Base-by-base conservation (phyloP, 2,797 vertebrate genomes). In the Propithecus deckenii region DNA sequence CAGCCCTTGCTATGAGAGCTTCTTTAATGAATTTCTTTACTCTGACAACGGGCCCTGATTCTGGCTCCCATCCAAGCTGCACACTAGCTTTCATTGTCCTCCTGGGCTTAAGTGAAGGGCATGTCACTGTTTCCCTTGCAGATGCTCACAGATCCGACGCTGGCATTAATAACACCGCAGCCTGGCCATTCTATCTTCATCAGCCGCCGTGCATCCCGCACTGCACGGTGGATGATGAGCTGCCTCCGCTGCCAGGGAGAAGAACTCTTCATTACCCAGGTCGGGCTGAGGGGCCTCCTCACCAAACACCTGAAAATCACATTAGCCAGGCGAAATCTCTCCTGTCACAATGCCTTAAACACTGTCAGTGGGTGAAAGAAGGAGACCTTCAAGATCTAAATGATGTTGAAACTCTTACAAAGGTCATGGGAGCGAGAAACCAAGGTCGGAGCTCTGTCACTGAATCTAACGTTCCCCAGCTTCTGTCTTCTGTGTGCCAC, bases 171-270 rank as follows among this genome's bases (percentile, higher is more conserved):
- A 98, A 97, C 96, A 55, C 43, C 23, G 85, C 65, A 32, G 92
- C 96, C 93, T 80, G 43, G 94, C 97, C 83, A 10, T 91, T 99
- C 96, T 69, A 65, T 99, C 98, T 99, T 98, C 98, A 98, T 99
- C 98, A 98, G 97, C 41, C 65, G 78, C 92, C 59, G 43, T 2
- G 74, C 95, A 95, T 95, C 98, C 76, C 35, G 20, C 63, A 46
- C 98, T 76, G 81, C 80, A 76, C 74, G 57, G 88, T 35, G 59
- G 97, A 96, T 96, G 94, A 97, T 96, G 97, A 95, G 98, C 98
- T 97, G 97, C 98, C 98, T 98, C 97, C 57, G 95, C 98, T 96
- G 79, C 75, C 96, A 89, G 96, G 72, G 71, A 97, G 97, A 97
- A 97, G 92, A 98, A 72, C 84, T 98, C 93, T 97, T 96, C 97